Base-by-base conservation (phyloP, 2,113 vertebrate genomes). In the Platichthys stellatus region DNA sequence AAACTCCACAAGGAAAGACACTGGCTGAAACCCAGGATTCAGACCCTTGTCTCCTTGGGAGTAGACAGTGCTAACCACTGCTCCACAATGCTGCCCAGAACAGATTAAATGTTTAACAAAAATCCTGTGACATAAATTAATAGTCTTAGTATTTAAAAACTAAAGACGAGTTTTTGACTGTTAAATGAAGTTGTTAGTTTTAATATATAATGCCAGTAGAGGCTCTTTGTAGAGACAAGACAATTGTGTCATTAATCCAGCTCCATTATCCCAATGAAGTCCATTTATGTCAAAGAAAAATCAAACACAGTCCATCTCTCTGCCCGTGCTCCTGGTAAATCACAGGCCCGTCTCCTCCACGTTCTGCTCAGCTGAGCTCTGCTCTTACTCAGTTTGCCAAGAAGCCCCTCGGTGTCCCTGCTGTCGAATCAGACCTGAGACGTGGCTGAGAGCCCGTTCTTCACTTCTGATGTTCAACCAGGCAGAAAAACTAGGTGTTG, bases 381-480 rank as follows among this genome's bases (percentile, higher is more conserved):
- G 69, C 86, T 67, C 70, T 72, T 78, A 74, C 31, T 81, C 84
- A 24, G 67, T 60, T 71, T 62, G 78, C 78, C 78, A 66, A 67
- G 80, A 79, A 59, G 68, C 76, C 78, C 82, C 63, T 79, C 57
- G 24, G 67, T 65, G 87, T 89, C 82, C 72, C 73, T 53, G 74
- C 86, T 90, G 89, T 86, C 88, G 83, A 86, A 88, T 88, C 81
- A 77, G 76, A 85, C 62, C 78, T 31, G 65, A 74, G 70, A 90
- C 63, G 68, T 51, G 87, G 75, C 74, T 9, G 61, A 74, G 71
- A 81, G 67, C 67, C 43, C 8, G 4, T 38, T 80, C 76, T 68
- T 13, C 9, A 10, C 13, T 72, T 83, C 74, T 77, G 80, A 84
- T 74, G 86, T 10, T 69, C 86, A 87, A 72, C 71, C 89, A 76